Evolutionary conservation across 1,140 invertebrate genomes (phyloP), one percentile per base, ranked within the genome.

Genomic region (Cheumatopsyche charites): DNA sequence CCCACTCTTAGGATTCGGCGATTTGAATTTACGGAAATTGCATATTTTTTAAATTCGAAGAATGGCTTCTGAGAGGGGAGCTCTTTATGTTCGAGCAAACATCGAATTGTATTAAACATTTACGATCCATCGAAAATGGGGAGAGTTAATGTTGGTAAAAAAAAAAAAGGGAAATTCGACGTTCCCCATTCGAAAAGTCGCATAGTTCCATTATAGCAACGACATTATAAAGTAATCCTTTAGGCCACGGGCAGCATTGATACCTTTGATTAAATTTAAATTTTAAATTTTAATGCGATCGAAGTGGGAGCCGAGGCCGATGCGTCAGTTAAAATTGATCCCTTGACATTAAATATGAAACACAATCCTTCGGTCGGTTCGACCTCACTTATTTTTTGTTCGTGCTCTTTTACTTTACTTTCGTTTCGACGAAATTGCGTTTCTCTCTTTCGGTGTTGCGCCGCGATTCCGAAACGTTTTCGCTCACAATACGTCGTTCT

Each of bases 71-170:
- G 29, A 36, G 3, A 36, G 4, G 55, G 55, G 49, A 52, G 49
- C 17, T 2, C 49, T 21, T 58, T 23, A 23, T 9, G 13, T 36
- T 12, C 23, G 55, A 25, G 23, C 23, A 58, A 58, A 58, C 21
- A 26, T 23, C 55, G 55, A 58, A 58, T 58, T 58, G 23, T 58
- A 58, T 58, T 25, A 58, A 58, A 58, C 55, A 58, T 58, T 58
- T 26, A 47, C 43, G 12, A 15, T 3, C 43, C 13, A 13, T 47
- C 43, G 43, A 25, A 58, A 58, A 7, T 9, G 29, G 29, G 29
- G 29, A 36, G 23, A 58, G 23, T 9, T 19, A 26, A 11, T 25
- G 21, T 26, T n/a, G n/a, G n/a, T n/a, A n/a, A n/a, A n/a, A n/a
- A n/a, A n/a, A n/a, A 21, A 17, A 58, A 13, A 58, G 55, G 19